Conservation (phyloP, 2,113 vertebrate species). For the Dascyllus trimaculatus region DNA sequence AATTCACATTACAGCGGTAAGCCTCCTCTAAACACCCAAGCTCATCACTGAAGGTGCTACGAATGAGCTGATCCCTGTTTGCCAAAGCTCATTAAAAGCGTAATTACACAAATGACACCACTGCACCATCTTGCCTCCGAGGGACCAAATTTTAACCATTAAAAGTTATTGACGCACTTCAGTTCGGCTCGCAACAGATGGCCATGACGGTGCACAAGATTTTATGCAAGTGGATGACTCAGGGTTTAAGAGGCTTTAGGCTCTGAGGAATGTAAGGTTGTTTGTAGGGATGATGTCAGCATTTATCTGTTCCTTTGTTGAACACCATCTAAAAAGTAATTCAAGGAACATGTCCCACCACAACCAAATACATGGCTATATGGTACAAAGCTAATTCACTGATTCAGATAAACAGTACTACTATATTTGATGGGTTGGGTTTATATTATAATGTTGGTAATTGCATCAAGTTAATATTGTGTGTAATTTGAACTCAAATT, state of each 20-base stretch:
- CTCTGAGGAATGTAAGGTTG: background rate
- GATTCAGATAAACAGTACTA: no score
- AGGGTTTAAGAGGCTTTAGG: background rate
- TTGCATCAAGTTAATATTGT: no score
- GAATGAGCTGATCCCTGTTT: conserved; percentile 55
- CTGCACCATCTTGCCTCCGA: conserved; percentile 9
- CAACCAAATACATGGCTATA: no score
- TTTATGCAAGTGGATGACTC: conserved; percentile 6
- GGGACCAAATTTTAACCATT: conserved; percentile 73
- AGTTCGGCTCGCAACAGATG: conserved; percentile 59
- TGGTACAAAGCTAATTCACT: no score
- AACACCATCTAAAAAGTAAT: no score
- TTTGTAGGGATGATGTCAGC: background rate
- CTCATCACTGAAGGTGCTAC: conserved; percentile 81
- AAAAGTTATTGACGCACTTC: conserved; percentile 66
- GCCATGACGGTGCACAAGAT: conserved; percentile 23
- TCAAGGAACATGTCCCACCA: no score
- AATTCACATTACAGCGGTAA: conserved; percentile 86
- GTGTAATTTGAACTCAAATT: no score
- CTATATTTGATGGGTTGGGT: no score
- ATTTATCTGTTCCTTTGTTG: background rate
- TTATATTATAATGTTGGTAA: no score
- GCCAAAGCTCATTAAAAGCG: conserved; percentile 81
- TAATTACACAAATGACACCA: conserved; percentile 85
- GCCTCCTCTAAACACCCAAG: conserved; percentile 75